A percentile compares a stretch with the other conserved stretches of the same genome.
These are phyloP conservation scores for Fabriciana adippe DNA, from an alignment of 2,888 invertebrate genomes.

Conservation along the genomic window DNA sequence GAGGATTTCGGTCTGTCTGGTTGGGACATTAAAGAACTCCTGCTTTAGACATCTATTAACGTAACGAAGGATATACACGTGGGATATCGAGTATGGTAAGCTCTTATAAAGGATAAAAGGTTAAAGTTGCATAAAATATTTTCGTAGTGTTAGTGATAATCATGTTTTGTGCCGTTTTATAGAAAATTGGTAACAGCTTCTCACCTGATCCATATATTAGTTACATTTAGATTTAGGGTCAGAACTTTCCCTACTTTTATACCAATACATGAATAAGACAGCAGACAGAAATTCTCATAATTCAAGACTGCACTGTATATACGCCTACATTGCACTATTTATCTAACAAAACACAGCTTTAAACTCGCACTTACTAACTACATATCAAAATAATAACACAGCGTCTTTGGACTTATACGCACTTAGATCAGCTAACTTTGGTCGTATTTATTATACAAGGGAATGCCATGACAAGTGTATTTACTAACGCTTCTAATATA, in stretches of 20 bases:
- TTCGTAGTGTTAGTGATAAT: not conserved
- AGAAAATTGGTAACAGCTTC: too few species aligned
- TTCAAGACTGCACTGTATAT: slow-evolving; percentile 31
- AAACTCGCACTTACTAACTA: slow-evolving; percentile 8
- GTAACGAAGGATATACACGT: too few species aligned
- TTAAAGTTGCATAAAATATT: not conserved
- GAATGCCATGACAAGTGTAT: not conserved
- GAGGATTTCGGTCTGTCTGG: slow-evolving; percentile 37
- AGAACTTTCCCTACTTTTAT: not conserved
- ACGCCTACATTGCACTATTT: slow-evolving; percentile 19
- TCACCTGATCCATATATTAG: too few species aligned
- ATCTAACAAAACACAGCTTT: slow-evolving; percentile 8
- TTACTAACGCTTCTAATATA: too few species aligned
- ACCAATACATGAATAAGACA: slow-evolving; percentile 9
- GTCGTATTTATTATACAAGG: not conserved
- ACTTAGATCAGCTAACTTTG: not conserved
- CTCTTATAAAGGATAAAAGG: not conserved
- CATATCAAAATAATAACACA: not conserved
- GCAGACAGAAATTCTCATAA: slow-evolving; percentile 38
- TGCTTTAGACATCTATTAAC: too few species aligned
- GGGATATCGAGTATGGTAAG: not conserved
- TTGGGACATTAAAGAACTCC: not conserved
- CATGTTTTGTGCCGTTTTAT: not conserved
- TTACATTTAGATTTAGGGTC: too few species aligned
- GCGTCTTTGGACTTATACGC: not conserved